phyloP scores from a whole-genome alignment of 2,888 invertebrate genomes.

The Drosophila tripunctata region DNA sequence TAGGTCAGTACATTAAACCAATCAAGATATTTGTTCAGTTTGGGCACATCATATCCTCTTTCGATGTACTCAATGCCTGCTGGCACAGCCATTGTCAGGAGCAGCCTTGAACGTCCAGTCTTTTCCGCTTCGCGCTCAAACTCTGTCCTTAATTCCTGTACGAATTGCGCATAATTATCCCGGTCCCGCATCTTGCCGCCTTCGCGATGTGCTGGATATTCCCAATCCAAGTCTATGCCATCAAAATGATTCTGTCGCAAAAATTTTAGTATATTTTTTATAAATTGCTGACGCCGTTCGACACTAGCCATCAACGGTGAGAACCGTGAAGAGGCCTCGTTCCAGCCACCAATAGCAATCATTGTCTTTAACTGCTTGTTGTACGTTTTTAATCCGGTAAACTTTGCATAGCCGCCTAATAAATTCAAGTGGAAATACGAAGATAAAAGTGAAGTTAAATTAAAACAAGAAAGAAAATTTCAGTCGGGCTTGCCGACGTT shows the following conservation, averaged over 20 bases:
- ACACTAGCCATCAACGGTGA: constrained; percentile 94
- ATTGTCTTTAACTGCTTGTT: constrained; percentile 95
- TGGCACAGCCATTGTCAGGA: constrained; percentile 97
- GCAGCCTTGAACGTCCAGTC: constrained; percentile 91
- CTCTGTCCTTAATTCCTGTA: constrained; percentile 94
- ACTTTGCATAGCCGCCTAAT: constrained; percentile 97
- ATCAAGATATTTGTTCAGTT: constrained; percentile 94
- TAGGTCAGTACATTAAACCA: constrained; percentile 96
- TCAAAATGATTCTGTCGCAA: constrained; percentile 96
- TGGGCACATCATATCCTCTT: constrained; percentile 95
- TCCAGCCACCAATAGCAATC: constrained; percentile 97
- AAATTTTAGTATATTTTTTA: constrained; percentile 93
- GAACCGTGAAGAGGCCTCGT: constrained; percentile 94
- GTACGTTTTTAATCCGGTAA: constrained; percentile 95
- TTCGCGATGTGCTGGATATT: constrained; percentile 84
- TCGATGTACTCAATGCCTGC: constrained; percentile 97
- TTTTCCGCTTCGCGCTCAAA: constrained; percentile 94
- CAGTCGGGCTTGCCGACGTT: constrained; percentile 40
- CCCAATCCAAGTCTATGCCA: constrained; percentile 97
- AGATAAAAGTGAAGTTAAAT: too few relatives aligned
- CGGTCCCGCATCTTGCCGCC: constrained; percentile 92
- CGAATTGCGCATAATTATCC: constrained; percentile 94
- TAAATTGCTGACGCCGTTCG: constrained; percentile 91
- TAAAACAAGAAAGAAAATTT: constrained; percentile 46
- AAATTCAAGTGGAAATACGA: too few relatives aligned